These are phyloP conservation scores for Carassius gibelio DNA, from an alignment of 2,113 vertebrate genomes.

Conservation along the genomic window DNA sequence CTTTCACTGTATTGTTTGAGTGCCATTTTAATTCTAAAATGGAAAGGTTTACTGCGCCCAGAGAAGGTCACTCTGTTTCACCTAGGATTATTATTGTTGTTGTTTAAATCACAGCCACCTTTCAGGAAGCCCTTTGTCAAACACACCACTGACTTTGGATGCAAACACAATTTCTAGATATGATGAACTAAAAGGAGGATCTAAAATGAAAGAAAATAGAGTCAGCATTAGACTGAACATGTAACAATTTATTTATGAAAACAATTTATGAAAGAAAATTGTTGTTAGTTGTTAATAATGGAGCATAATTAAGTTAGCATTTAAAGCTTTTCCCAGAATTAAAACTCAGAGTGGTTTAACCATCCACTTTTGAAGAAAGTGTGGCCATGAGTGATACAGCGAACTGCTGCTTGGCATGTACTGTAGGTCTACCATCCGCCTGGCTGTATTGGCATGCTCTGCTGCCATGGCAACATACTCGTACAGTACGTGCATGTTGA, in stretches of 20 bases:
- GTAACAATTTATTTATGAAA: too few relatives aligned
- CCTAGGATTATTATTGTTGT: background rate
- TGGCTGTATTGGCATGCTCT: conserved; percentile 44
- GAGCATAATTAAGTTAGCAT: background rate
- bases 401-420: background rate
- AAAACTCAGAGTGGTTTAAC: background rate
- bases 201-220: background rate
- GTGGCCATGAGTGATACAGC: background rate
- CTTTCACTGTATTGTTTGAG: conserved; percentile 36
- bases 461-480: conserved; percentile 47
- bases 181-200: background rate
- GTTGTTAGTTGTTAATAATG: background rate
- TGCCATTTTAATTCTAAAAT: conserved; percentile 27
- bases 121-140: background rate
- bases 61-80: conserved; percentile 12
- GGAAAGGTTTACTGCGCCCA: conserved; percentile 31
- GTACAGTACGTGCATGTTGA: conserved; percentile 30
- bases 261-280: background rate
- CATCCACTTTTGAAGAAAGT: background rate
- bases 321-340: background rate
- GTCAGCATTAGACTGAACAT: too few relatives aligned
- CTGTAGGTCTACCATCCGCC: conserved; percentile 6
- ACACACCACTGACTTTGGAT: background rate
- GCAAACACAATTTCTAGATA: background rate
- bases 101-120: background rate